Conservation (phyloP, 2,888 invertebrate species). For the Drosophila putrida region DNA sequence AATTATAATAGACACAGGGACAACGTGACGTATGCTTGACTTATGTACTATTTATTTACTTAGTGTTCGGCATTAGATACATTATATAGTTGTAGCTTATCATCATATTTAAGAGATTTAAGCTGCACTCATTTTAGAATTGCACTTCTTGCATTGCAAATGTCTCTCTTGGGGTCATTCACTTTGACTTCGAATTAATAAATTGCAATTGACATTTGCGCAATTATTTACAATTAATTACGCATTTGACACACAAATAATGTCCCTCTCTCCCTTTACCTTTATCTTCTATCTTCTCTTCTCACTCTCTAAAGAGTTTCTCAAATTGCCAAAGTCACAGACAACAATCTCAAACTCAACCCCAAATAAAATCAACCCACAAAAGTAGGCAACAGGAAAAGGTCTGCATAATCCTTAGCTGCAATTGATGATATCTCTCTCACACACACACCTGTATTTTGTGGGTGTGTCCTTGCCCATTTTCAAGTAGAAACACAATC, state of each 20-base stretch:
- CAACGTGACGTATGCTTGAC: constrained; percentile 30
- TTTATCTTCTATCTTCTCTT: neutral
- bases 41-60: neutral
- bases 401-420: constrained; percentile 20
- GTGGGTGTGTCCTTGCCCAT: constrained; percentile 29
- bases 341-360: constrained; percentile 11
- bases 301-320: neutral
- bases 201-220: constrained; percentile 73
- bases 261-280: neutral
- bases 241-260: constrained; percentile 49
- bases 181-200: constrained; percentile 62
- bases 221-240: constrained; percentile 79
- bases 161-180: constrained; percentile 32
- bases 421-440: constrained; percentile 44
- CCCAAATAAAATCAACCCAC: constrained; percentile 13
- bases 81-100: too few relatives aligned
- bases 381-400: constrained; percentile 33
- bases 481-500: constrained; percentile 56
- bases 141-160: neutral
- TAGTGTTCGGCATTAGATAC: too few relatives aligned
- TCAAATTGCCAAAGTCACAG: constrained; percentile 19
- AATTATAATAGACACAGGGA: constrained; percentile 32
- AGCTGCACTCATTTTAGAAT: neutral
- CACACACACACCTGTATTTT: constrained; percentile 15
- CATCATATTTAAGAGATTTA: neutral